Conservation (phyloP, 1,140 invertebrate genomes). For the Papilio polytes region DNA sequence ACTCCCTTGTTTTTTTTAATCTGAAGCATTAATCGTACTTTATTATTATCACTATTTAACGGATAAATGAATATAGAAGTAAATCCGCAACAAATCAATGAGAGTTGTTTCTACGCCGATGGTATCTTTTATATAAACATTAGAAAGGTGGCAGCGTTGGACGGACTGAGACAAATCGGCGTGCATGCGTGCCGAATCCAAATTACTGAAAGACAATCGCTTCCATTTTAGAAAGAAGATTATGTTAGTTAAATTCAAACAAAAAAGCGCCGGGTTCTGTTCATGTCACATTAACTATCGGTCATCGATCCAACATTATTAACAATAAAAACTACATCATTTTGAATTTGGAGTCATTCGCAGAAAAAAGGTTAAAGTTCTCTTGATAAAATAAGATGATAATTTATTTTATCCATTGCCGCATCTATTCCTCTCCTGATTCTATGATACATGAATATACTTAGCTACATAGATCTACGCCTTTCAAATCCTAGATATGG, state of each 20-base stretch:
- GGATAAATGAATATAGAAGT: neutral
- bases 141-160: constrained; percentile 73
- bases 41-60: neutral
- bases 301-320: neutral
- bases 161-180: constrained; percentile 73
- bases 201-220: constrained; percentile 70
- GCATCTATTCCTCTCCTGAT: too few species aligned
- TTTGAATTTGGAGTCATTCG: too few species aligned
- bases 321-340: too few species aligned
- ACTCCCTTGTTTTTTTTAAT: too few species aligned
- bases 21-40: neutral
- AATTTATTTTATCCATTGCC: too few species aligned
- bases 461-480: too few species aligned
- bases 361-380: too few species aligned
- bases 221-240: constrained; percentile 62
- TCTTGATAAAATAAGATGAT: too few species aligned
- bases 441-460: too few species aligned
- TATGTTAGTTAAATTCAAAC: constrained; percentile 53
- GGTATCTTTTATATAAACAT: constrained; percentile 58
- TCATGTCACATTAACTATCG: neutral
- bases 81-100: constrained; percentile 10
- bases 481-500: too few species aligned
- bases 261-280: neutral
- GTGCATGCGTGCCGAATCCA: constrained; percentile 73
- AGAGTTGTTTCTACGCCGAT: neutral